These are phyloP conservation scores for Limnephilus lunatus DNA, from an alignment of 2,888 invertebrate species.

Conservation along the genomic window DNA sequence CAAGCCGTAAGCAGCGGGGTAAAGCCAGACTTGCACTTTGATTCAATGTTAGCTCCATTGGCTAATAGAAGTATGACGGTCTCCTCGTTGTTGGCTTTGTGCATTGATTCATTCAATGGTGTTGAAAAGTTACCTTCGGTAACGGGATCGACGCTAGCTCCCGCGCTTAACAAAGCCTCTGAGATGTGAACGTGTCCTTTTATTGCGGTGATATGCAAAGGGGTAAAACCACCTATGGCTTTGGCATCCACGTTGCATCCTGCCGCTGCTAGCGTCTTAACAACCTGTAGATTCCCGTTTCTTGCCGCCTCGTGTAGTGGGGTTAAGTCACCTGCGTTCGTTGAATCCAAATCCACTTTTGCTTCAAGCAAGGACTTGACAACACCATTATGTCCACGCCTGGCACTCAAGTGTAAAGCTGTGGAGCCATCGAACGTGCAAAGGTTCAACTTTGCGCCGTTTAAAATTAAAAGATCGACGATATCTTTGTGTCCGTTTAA, in stretches of 20 bases:
- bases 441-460: background rate
- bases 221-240: background rate
- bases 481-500: background rate
- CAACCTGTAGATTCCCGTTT: background rate
- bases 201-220: background rate
- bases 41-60: background rate
- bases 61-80: background rate
- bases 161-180: background rate
- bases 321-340: background rate
- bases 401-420: background rate
- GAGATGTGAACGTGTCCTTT: background rate
- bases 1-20: constrained; percentile 17
- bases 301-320: background rate
- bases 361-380: background rate
- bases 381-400: background rate
- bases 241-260: background rate
- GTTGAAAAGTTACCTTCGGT: background rate
- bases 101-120: background rate
- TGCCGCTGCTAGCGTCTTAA: background rate
- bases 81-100: background rate
- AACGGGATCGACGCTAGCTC: background rate
- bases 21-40: background rate
- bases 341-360: background rate
- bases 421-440: background rate
- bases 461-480: constrained; percentile 10